phyloP scores from a whole-genome alignment of 2,888 invertebrate genomes.

The Orthosia incerta region DNA sequence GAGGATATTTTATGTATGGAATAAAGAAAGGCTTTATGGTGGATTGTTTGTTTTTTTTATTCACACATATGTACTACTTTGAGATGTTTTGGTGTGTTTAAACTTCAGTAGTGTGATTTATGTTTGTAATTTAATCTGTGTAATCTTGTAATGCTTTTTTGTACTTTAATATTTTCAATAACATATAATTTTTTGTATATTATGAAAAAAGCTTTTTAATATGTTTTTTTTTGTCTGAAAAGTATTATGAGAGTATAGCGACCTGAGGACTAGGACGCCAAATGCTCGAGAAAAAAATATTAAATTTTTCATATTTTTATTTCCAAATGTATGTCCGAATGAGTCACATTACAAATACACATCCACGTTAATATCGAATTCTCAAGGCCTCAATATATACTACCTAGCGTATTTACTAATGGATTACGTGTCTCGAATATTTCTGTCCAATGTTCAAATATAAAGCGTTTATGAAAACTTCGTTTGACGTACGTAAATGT shows the following conservation, averaged over 20 bases:
- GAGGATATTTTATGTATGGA: neutral
- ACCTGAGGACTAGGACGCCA: neutral
- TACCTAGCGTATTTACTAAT: slow-evolving; percentile 73
- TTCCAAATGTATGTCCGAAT: slow-evolving; percentile 17
- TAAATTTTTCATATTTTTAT: neutral
- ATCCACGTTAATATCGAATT: slow-evolving; percentile 67
- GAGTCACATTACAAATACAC: slow-evolving; percentile 38
- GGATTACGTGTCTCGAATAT: slow-evolving; percentile 75
- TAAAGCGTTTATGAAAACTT: slow-evolving; percentile 64
- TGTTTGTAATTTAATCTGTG: too few species aligned
- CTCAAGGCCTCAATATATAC: slow-evolving; percentile 66
- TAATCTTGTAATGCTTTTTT: too few species aligned
- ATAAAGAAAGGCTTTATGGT: neutral
- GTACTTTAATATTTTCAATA: neutral
- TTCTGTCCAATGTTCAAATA: slow-evolving; percentile 57
- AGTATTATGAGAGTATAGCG: too few species aligned
- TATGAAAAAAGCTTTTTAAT: too few species aligned
- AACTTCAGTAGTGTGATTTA: too few species aligned
- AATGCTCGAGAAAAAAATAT: neutral
- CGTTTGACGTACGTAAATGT: slow-evolving; percentile 56
- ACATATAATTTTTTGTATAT: neutral
- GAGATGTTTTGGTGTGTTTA: too few species aligned
- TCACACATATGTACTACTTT: too few species aligned
- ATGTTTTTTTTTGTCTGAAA: too few species aligned
- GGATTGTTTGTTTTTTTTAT: neutral